These are phyloP conservation scores for Flabesymbios commensalis DNA, from an alignment of 2,888 invertebrate species.

Conservation along the genomic window DNA sequence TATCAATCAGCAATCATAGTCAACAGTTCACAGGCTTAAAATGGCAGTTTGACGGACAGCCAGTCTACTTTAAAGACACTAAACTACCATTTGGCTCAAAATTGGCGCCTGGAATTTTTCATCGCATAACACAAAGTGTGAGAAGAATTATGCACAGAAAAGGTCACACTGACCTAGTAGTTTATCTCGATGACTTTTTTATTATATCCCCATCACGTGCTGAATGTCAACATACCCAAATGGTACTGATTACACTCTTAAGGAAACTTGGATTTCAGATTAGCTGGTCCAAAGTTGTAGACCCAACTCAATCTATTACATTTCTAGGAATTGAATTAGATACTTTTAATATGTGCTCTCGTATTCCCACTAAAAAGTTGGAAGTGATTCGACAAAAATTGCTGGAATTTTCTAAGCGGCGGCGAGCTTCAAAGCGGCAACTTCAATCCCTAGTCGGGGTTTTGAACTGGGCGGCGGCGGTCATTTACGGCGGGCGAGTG, in stretches of 20 bases:
- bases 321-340: conserved; percentile 2
- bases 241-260: neutral
- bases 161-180: neutral
- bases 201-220: neutral
- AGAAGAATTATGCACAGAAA: neutral
- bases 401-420: no score
- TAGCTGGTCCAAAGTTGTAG: neutral
- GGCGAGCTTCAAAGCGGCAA: neutral
- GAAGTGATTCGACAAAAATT: no score
- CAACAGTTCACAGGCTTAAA: neutral
- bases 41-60: neutral
- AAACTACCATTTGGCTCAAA: neutral
- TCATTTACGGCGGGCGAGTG: neutral
- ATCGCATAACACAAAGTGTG: neutral
- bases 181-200: conserved; percentile 2
- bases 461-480: neutral
- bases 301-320: neutral
- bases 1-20: neutral
- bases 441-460: neutral
- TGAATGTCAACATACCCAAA: neutral
- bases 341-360: no score
- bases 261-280: conserved; percentile 1
- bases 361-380: no score
- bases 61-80: neutral
- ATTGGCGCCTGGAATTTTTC: neutral